phyloP scores from a whole-genome alignment of 2,113 vertebrate species.

The Limnothrissa miodon region DNA sequence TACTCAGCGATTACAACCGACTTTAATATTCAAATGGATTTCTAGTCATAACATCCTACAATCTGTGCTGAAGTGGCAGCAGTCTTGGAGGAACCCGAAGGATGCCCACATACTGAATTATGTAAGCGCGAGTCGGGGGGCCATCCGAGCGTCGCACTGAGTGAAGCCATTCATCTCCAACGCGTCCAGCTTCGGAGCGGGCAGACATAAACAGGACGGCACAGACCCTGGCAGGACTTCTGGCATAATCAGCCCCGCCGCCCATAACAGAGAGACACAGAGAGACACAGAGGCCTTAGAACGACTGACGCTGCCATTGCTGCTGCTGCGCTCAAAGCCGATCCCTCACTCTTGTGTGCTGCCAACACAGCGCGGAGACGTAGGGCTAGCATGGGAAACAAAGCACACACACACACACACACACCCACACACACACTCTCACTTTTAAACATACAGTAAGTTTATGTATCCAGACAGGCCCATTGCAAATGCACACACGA shows the following conservation, averaged over 20 bases:
- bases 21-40: slow-evolving; percentile 18
- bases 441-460: background rate
- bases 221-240: slow-evolving; percentile 8
- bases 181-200: background rate
- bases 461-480: background rate
- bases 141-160: background rate
- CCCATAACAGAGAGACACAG: background rate
- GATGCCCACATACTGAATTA: slow-evolving; percentile 20
- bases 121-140: background rate
- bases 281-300: background rate
- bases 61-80: slow-evolving; percentile 2
- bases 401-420: background rate
- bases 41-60: slow-evolving; percentile 17
- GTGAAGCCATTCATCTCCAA: background rate
- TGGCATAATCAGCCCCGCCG: slow-evolving; percentile 6
- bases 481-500: background rate
- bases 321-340: background rate
- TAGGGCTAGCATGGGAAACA: background rate
- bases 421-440: background rate
- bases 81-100: slow-evolving; percentile 10
- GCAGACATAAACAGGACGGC: slow-evolving; percentile 13
- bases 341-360: no score
- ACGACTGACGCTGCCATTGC: background rate
- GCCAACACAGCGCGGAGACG: background rate
- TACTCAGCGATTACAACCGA: background rate